Evolutionary conservation across 2,113 vertebrate species (phyloP).

Genomic region (Campylorhamphus procurvoides): DNA sequence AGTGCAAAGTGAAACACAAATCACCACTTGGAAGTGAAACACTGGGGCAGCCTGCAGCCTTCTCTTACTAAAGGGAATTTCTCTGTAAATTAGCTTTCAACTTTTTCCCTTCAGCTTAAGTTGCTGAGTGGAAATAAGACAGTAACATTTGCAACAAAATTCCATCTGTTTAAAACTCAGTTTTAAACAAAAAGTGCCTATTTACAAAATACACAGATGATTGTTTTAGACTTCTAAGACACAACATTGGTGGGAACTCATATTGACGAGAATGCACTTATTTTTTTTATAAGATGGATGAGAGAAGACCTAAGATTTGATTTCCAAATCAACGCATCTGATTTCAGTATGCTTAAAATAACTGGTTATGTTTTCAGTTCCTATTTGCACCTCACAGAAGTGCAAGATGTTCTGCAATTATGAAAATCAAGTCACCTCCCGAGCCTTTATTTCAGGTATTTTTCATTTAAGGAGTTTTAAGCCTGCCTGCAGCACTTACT

Average conservation of each 20-base stretch:
- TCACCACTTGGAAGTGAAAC: neutral
- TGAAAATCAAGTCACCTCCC: neutral
- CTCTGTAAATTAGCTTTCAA: neutral
- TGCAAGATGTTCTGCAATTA: neutral
- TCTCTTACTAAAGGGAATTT: neutral
- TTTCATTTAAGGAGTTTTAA: neutral
- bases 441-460: neutral
- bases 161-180: neutral
- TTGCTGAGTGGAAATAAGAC: neutral
- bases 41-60: neutral
- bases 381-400: neutral
- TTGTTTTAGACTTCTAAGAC: neutral
- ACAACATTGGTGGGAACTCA: neutral
- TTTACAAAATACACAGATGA: neutral
- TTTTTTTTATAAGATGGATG: neutral
- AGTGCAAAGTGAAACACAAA: slow-evolving; percentile 8
- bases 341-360: neutral
- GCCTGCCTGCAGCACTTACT: neutral
- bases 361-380: slow-evolving; percentile 5
- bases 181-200: neutral
- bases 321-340: neutral
- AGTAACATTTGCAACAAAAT: neutral
- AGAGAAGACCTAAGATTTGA: neutral
- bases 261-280: neutral
- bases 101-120: neutral